Evolutionary conservation across 1,140 invertebrate species (phyloP).

Genomic region (Lamellibrachia luymesi): DNA sequence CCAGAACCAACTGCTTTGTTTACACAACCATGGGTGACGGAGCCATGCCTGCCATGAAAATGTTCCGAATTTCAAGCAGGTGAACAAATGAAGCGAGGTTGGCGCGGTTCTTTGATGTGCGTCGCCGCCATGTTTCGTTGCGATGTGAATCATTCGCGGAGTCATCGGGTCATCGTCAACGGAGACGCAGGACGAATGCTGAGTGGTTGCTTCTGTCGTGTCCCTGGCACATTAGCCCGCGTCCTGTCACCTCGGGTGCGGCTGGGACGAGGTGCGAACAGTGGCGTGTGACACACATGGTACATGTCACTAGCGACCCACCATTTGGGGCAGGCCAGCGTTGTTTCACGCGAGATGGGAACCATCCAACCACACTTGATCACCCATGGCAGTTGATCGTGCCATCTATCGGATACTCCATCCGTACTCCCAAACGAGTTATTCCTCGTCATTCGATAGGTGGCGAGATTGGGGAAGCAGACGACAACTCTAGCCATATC

Average conservation of each 20-base stretch:
- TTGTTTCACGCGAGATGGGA: not conserved
- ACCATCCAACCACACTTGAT: not conserved
- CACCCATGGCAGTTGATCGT: not conserved
- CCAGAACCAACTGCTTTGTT: not conserved
- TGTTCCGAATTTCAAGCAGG: conserved; percentile 1
- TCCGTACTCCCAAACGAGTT: not conserved
- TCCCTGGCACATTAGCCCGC: not conserved
- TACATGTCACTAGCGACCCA: not conserved
- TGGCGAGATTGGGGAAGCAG: not conserved
- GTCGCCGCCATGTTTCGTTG: not conserved
- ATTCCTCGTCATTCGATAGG: not conserved
- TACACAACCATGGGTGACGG: not conserved
- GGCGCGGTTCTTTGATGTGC: conserved; percentile 2
- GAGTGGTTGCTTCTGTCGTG: not conserved
- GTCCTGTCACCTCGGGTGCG: not conserved
- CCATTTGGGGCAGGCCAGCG: not conserved
- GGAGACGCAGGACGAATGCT: not conserved
- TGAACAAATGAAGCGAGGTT: not conserved
- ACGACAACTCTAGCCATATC: not conserved
- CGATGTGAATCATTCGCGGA: not conserved
- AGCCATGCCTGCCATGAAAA: not conserved
- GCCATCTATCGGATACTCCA: not conserved
- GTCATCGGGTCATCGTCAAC: not conserved
- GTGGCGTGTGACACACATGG: not conserved
- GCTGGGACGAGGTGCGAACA: not conserved